phyloP scores from a whole-genome alignment of 2,113 vertebrate species.

The Conger conger region DNA sequence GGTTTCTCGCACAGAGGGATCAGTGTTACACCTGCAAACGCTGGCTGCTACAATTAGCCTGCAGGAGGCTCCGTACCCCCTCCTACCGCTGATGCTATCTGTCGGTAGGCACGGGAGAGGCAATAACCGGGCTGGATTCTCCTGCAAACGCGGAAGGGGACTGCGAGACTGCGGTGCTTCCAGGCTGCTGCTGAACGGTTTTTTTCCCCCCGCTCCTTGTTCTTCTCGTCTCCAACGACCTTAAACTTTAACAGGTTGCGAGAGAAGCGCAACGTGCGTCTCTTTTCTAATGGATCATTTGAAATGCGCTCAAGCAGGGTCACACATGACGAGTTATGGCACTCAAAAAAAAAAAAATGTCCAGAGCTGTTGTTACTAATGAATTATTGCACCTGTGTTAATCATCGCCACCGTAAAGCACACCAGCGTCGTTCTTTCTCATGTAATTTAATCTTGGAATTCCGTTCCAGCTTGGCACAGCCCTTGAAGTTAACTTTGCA shows the following conservation, averaged over 20 bases:
- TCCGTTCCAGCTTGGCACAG: not conserved
- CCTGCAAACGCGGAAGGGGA: slow-evolving; percentile 57
- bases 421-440: not conserved
- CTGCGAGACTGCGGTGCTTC: slow-evolving; percentile 65
- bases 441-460: not conserved
- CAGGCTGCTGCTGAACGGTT: slow-evolving; percentile 39
- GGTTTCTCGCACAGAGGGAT: slow-evolving; percentile 61
- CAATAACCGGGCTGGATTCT: slow-evolving; percentile 70
- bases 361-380: not conserved
- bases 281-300: slow-evolving; percentile 4
- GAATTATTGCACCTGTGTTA: not conserved
- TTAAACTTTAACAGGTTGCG: slow-evolving; percentile 30
- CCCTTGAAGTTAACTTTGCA: too few species aligned
- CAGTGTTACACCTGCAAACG: slow-evolving; percentile 64
- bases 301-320: not conserved
- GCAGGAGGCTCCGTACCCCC: slow-evolving; percentile 73
- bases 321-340: not conserved
- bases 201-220: not conserved
- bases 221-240: not conserved
- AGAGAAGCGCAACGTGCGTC: slow-evolving; percentile 31
- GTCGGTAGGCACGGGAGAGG: slow-evolving; percentile 63
- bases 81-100: slow-evolving; percentile 72
- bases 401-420: not conserved
- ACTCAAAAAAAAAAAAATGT: not conserved
- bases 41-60: slow-evolving; percentile 65